Evolutionary conservation across 2,888 invertebrate species (phyloP).

Genomic region (Himalopsyche kuldschensis): DNA sequence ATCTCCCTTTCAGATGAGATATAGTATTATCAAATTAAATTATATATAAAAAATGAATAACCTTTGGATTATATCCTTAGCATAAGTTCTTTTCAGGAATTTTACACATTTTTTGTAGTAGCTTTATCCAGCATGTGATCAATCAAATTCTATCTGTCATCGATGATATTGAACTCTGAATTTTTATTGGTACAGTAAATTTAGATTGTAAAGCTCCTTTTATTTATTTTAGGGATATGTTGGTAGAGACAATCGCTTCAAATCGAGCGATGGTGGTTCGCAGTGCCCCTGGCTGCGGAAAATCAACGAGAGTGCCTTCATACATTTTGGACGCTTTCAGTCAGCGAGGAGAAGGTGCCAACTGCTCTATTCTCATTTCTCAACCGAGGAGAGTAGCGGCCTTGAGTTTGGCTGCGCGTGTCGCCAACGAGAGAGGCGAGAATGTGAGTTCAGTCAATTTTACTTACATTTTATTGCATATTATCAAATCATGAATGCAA

Average conservation of each 20-base stretch:
- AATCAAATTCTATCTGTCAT: too few species aligned
- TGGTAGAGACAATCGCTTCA: conserved; percentile 55
- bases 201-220: too few species aligned
- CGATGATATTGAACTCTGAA: too few species aligned
- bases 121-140: too few species aligned
- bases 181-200: too few species aligned
- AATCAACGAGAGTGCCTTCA: conserved; percentile 72
- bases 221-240: conserved; percentile 48
- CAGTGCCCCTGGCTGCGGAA: conserved; percentile 75
- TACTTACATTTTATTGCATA: not conserved
- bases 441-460: conserved; percentile 46
- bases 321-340: conserved; percentile 58
- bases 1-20: too few species aligned
- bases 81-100: too few species aligned
- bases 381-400: conserved; percentile 73
- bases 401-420: conserved; percentile 65
- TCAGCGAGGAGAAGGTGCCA: conserved; percentile 46
- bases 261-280: conserved; percentile 63
- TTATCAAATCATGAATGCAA: too few species aligned
- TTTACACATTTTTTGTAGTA: too few species aligned
- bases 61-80: too few species aligned
- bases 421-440: conserved; percentile 66
- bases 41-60: too few species aligned
- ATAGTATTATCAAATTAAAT: too few species aligned
- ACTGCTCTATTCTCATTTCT: conserved; percentile 63